Conservation (phyloP, 2,113 vertebrate species). For the Paratilapia polleni region DNA sequence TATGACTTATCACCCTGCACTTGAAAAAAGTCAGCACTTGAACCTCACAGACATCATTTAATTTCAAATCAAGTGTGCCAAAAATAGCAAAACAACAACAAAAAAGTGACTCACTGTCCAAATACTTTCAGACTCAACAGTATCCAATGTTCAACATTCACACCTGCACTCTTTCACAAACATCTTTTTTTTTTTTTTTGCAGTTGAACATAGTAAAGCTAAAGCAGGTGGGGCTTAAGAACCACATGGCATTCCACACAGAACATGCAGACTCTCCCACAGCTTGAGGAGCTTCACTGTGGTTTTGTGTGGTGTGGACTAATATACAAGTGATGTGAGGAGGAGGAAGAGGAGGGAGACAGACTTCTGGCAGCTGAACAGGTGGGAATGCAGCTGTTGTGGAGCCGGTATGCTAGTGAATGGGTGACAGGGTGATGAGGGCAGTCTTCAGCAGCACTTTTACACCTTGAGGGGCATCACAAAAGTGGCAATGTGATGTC, state of each 20-base stretch:
- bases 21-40: background rate
- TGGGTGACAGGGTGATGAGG: constrained; percentile 18
- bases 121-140: constrained; percentile 37
- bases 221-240: constrained; percentile 60
- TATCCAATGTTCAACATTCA: constrained; percentile 19
- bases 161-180: constrained; percentile 33
- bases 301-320: constrained; percentile 47
- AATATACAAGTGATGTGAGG: constrained; percentile 27
- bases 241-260: constrained; percentile 69
- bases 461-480: constrained; percentile 53
- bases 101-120: constrained; percentile 28
- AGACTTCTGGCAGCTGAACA: constrained; percentile 55
- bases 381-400: constrained; percentile 65
- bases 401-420: constrained; percentile 31
- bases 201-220: constrained; percentile 50
- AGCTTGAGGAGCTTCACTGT: constrained; percentile 35
- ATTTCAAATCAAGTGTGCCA: constrained; percentile 16
- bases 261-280: constrained; percentile 74
- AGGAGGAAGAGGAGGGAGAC: constrained; percentile 26
- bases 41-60: background rate
- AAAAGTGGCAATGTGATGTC: constrained; percentile 72
- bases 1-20: background rate
- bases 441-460: constrained; percentile 59
- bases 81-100: constrained; percentile 30
- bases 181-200: constrained; percentile 6